A percentile compares a stretch with the other conserved stretches of the same genome.
These are phyloP conservation scores for Pleuronectes platessa DNA, from an alignment of 2,113 vertebrate species.

Conservation along the genomic window DNA sequence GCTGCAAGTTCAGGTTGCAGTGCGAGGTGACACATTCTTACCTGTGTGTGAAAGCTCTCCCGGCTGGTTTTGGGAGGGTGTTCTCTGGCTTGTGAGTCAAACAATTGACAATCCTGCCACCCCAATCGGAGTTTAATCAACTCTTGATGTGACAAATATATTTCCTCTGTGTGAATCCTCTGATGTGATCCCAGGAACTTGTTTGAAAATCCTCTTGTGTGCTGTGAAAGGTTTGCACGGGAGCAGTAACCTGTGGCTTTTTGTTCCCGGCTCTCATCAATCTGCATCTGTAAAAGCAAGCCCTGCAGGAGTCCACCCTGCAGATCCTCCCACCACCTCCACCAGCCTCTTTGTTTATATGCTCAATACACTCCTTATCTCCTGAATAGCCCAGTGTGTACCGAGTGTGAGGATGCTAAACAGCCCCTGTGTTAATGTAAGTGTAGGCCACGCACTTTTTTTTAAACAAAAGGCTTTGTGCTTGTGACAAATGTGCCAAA, in stretches of 20 bases:
- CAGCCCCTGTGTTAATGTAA: conserved; percentile 39
- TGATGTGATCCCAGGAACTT: conserved; percentile 1
- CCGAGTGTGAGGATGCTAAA: conserved; percentile 34
- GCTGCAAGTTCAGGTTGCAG: conserved; percentile 38
- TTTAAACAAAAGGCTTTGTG: background rate
- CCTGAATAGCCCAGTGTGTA: conserved; percentile 36
- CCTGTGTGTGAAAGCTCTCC: conserved; percentile 53
- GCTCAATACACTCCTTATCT: conserved; percentile 54
- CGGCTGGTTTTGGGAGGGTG: conserved; percentile 32
- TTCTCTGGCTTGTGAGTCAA: background rate
- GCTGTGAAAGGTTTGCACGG: conserved; percentile 34
- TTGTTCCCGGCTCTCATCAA: conserved; percentile 36
- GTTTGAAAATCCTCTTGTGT: conserved; percentile 34
- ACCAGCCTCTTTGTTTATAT: conserved; percentile 45
- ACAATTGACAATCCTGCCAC: background rate
- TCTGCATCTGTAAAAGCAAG: conserved; percentile 67
- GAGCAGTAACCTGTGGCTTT: conserved; percentile 40
- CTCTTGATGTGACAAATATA: background rate
- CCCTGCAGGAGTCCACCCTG: conserved; percentile 59
- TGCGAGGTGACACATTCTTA: conserved; percentile 52
- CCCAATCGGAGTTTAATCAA: background rate
- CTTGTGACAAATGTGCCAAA: background rate
- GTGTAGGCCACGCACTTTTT: conserved; percentile 23
- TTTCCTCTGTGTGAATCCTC: conserved; percentile 2
- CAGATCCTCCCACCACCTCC: conserved; percentile 12